Base-by-base conservation (phyloP, 64 coral and sea anemone species). In the Anthopleura sola region DNA sequence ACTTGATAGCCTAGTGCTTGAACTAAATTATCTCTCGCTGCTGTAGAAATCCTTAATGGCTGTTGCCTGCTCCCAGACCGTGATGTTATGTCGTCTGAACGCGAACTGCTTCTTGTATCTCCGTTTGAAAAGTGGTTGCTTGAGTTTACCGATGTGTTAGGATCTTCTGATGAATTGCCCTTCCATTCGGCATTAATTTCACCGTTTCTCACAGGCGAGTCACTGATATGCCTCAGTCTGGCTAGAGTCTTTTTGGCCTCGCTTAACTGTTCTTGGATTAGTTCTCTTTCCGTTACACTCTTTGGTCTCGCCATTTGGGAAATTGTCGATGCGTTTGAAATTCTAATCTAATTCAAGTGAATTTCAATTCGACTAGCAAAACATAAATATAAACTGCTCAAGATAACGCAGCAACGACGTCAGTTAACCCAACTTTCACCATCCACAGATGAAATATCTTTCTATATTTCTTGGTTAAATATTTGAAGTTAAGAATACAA, bases 11-110 rank as follows among this genome's bases (percentile, higher is more conserved):
- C 94, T 32, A 96, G 75, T 15, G 69, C 88, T 58, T 77, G 84
- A 15, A 89, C 94, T 54, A 96, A 84, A 90, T 89, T 89, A 48
- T 96, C 94, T 46, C 87, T 82, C 31, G 84, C 90, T 23, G 81
- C 39, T 18, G 44, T 68, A 37, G 87, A 86, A 75, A 74, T 36
- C 23, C 77, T 48, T 57, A 57, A 31, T 91, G 76, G 32, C 18
- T 44, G 17, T 15, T 28, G 62, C 21, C 44, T 26, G 49, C 44
- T 60, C 39, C 84, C 44, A 69, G 60, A 37, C 48, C 23, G n/a
- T n/a, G 56, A 64, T 37, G 68, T 36, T 23, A 18, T 46, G 38
- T 28, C 60, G 85, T 91, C 56, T 64, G 34, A 75, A 80, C 12
- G 76, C 37, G 76, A 79, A 79, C 76, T 79, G 38, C 37, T 79